Base-by-base conservation (phyloP, 2,888 invertebrate species). In the Dolomedes plantarius region DNA sequence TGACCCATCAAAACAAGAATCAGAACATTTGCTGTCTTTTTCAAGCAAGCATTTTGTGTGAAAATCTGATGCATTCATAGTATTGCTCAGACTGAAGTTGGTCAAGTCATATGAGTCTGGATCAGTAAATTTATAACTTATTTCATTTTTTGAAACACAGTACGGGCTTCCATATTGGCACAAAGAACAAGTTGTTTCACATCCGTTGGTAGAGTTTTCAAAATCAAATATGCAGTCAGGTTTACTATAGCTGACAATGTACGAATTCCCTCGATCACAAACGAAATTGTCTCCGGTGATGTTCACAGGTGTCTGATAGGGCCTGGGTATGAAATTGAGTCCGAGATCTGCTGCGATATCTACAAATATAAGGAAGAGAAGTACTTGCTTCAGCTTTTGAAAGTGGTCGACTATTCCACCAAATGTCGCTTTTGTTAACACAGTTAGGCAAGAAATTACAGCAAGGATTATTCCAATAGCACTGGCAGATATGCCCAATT, bases 331-430 rank as follows among this genome's bases (percentile, higher is more conserved):
- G 7, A 69, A 78, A 67, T 79, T 86, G 0, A 86, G n/a, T 16
- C 73, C 85, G 50, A 86, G 64, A n/a, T 68, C 72, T 31, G 76
- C 68, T 7, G 41, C 31, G 28, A 80, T 68, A 31, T 74, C 75
- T 0, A 72, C 19, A 7, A 80, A 5, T 3, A 87, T 72, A 3
- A 85, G 28, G 3, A 39, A 9, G 9, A 85, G 6, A 6, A 83
- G 29, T 5, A 83, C 64, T 0, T 68, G 6, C 23, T 77, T 87
- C 3, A 87, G 29, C 28, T 83, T 87, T 16, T 79, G 79, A 23
- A 87, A 76, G 19, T 76, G 67, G 41, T 89, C 89, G 9, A 83
- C 89, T 2, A 88, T 29, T 7, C 88, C 82, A 46, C 89, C 89
- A 16, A 89, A 29, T 0, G 87, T 29, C 9, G 89, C 87, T 50